Evolutionary conservation across 2,888 invertebrate species (phyloP), one percentile per base, ranked within the genome.

Genomic region (Junonia oenone): DNA sequence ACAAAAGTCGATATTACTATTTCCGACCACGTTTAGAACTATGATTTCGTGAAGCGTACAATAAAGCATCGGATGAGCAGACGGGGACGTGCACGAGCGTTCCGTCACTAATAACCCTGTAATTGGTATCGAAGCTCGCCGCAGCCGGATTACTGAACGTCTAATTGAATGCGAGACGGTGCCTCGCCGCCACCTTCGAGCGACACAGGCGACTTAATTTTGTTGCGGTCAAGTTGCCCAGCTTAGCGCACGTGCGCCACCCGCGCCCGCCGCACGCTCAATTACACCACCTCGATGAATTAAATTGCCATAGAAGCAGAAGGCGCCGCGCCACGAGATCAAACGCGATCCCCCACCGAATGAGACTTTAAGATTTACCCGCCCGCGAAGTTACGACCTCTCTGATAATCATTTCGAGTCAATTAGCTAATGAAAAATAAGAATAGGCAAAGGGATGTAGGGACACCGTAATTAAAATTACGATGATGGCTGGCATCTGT

Each of bases 391-490:
- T 82, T 84, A 84, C 81, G 78, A 80, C 76, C 70, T 78, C 70
- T 78, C 74, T 81, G 80, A 88, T 88, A 83, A 87, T 84, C 77
- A 83, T 87, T 82, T 76, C 75, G 77, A 81, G 80, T 88, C 89
- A 89, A 90, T 90, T 90, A 90, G 89, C 88, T 90, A 90, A 90
- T 90, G 89, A 88, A 90, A 87, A 84, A 84, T 88, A 76, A 77
- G 31, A 85, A 84, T 82, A 82, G 83, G 76, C 81, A 63, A 67
- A 72, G 69, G 71, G 79, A 75, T 76, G 73, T 74, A 73, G 73
- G 68, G 72, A 68, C 71, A 66, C 66, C 70, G 73, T 83, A 82
- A 87, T 88, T 84, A 81, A 86, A 85, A 86, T 90, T 87, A 83
- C 72, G 73, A 73, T 76, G 85, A 82, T 76, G 75, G 72, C 72